Evolutionary conservation across 2,888 invertebrate genomes (phyloP), one percentile per base, ranked within the genome.

Genomic region (Marronus borbonicus): DNA sequence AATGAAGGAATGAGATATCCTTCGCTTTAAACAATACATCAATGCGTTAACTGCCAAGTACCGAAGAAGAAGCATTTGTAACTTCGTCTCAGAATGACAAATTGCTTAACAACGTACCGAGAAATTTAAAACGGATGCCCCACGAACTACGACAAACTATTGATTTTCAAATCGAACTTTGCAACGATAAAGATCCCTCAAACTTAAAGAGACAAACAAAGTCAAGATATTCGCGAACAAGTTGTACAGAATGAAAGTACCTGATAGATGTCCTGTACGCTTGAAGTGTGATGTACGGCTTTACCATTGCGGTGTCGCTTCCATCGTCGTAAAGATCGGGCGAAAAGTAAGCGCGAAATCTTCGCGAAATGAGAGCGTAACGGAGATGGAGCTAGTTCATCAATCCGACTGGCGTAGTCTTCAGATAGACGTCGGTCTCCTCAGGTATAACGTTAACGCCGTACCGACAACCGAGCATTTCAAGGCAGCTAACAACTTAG

Each of bases 401-500:
- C 62, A 62, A 28, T 12, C 31, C 17, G 17, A 20, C 20, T 12
- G 62, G 24, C 31, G 24, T 28, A 14, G 44, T 12, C 17, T 17
- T 3, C 20, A 31, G 62, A 31, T 28, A 62, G 20, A 14, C 24
- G 31, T 31, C 62, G 62, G 62, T 62, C 31, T 62, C 31, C 62
- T 28, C 28, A 62, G 62, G 31, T 28, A 28, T 62, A 62, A 55
- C n/a, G 17, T 55, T 62, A 62, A 62, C 62, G 55, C 8, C 7
- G 55, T 58, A 58, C 24, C 55, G n/a, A 62, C 7, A n/a, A 28
- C 62, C 31, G 31, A 31, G 62, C 31, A 62, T 62, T 28, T 62
- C 62, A 8, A 62, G 62, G 10, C 12, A 66, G 66, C 17, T 44
- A 66, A 44, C 66, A 66, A 66, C 66, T 66, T 66, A 66, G 44